Conservation (phyloP, 2,888 invertebrate species). For the Athalia circularis region DNA sequence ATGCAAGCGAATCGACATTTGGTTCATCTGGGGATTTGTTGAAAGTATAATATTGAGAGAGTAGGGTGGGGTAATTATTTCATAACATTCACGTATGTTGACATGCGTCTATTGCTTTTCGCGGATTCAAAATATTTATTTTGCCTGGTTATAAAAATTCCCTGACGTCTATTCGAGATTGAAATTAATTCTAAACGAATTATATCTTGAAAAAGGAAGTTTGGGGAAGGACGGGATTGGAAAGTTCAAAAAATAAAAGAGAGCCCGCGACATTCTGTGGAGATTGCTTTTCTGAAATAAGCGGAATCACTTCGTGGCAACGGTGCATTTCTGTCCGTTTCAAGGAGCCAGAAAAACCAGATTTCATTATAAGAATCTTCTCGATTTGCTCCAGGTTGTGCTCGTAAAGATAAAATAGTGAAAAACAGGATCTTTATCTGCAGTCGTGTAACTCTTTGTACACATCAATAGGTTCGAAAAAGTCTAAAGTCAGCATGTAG, state of each 20-base stretch:
- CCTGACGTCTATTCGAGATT: constrained; percentile 7
- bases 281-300: constrained; percentile 30
- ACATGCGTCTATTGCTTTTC: not conserved
- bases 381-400: constrained; percentile 8
- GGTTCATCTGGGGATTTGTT: not conserved
- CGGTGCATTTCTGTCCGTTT: constrained; percentile 21
- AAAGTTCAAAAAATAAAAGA: constrained; percentile 11
- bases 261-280: constrained; percentile 19
- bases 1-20: constrained; percentile 8
- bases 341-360: constrained; percentile 30
- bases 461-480: not conserved
- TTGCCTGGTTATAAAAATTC: not conserved
- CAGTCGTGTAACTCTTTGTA: not conserved
- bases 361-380: constrained; percentile 21
- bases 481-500: not conserved
- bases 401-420: not conserved
- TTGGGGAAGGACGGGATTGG: not conserved
- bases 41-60: not conserved
- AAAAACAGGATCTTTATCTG: not conserved
- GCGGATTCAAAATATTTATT: not conserved
- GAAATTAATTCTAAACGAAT: constrained; percentile 22
- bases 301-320: constrained; percentile 16
- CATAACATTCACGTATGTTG: not conserved
- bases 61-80: not conserved
- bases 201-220: not conserved